Conservation (phyloP, 2,113 vertebrate species). For the Nerophis ophidion region DNA sequence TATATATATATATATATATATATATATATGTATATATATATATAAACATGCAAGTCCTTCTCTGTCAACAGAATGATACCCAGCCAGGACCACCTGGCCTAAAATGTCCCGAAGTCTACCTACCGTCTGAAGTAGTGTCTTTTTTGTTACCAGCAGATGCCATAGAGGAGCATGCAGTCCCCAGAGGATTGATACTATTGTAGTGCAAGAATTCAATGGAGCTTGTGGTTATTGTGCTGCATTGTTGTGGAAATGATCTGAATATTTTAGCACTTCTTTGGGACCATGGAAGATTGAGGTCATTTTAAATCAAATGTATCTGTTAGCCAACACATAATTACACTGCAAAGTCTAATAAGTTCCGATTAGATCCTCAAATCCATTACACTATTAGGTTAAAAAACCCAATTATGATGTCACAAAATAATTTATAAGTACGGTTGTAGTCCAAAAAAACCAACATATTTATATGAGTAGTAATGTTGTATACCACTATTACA, state of each 20-base stretch:
- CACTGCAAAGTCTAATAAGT: neutral
- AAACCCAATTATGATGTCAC: too few species aligned
- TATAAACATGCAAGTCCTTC: conserved; percentile 19
- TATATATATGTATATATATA: too few species aligned
- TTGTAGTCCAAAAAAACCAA: too few species aligned
- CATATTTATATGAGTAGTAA: too few species aligned
- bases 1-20: neutral
- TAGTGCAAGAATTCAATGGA: conserved; percentile 26
- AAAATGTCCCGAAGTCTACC: conserved; percentile 21
- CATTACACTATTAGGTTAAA: too few species aligned
- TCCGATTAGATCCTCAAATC: neutral
- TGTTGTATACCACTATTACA: too few species aligned
- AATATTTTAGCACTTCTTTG: neutral
- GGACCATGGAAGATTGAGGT: neutral
- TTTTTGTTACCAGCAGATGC: conserved; percentile 71
- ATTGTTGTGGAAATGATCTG: conserved; percentile 3
- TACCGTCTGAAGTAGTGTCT: conserved; percentile 37
- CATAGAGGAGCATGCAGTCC: conserved; percentile 46
- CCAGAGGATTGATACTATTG: conserved; percentile 36
- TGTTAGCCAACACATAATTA: neutral
- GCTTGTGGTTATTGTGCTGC: conserved; percentile 9
- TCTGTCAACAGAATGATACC: conserved; percentile 48
- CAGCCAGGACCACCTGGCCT: conserved; percentile 67
- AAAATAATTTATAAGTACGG: too few species aligned
- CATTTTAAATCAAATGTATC: neutral